Base-by-base conservation (phyloP, 2,113 vertebrate species). In the Morone chrysops region DNA sequence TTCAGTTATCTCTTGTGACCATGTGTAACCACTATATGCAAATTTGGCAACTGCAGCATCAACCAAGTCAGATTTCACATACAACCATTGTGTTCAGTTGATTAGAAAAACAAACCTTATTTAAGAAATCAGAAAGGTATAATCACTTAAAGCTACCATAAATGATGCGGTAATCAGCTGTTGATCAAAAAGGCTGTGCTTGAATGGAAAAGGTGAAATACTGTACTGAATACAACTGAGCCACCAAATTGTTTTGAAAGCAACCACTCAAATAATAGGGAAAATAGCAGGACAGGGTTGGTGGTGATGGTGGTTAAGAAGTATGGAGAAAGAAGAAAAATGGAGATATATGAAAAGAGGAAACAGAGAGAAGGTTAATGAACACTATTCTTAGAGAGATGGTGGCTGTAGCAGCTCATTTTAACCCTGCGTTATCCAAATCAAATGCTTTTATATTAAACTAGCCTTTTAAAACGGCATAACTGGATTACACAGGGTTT, bases 361-460 rank as follows among this genome's bases (percentile, higher is more conserved):
- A 69, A 73, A 67, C 18, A 1, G 56, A 62, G 54, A 61, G 53
- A 74, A 82, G 82, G 82, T 88, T 82, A 82, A 80, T 85, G 86
- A 68, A 31, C 61, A 63, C 82, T 82, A 85, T 88, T 85, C 60
- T 75, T 57, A 50, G 82, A 85, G 47, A 63, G 31, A 48, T 13
- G 57, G 41, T 59, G 5, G 41, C 22, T 56, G 13, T 73, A 81
- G 60, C 51, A 12, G 69, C 36, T 40, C 38, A 22, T 51, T 74
- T 70, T 77, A 78, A 63, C 78, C 62, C 61, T 73, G 40, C 9
- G 0, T 59, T 43, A 6, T 60, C 80, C 36, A 74, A 56, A 75
- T 70, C 10, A 66, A 70, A 36, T 38, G 13, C 25, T 40, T 61
- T 75, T 18, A 51, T 13, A 47, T 45, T 4, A 57, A 80, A 48